phyloP scores from a whole-genome alignment of 2,797 vertebrate genomes.

The Macroramphosus scolopax region DNA sequence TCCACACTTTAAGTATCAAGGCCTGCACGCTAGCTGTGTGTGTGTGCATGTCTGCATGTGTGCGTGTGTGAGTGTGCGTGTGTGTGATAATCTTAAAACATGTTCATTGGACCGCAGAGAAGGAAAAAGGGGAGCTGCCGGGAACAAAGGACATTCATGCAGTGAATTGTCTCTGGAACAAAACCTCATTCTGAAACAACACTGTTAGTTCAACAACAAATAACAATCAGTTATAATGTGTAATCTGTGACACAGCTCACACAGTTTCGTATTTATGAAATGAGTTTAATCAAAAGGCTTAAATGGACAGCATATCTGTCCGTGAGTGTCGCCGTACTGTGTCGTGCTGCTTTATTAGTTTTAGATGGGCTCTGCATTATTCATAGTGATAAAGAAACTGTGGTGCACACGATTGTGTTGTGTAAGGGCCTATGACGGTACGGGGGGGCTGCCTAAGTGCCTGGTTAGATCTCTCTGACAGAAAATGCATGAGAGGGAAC shows the following conservation, averaged over 20 bases:
- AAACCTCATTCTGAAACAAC: slow-evolving; percentile 9
- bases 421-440: slow-evolving; percentile 30
- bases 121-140: background rate
- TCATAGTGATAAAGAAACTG: slow-evolving; percentile 52
- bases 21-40: too few species aligned
- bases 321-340: slow-evolving; percentile 8
- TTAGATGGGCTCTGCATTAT: slow-evolving; percentile 60
- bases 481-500: slow-evolving; percentile 35
- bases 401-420: slow-evolving; percentile 28
- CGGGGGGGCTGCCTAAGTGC: slow-evolving; percentile 38
- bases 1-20: too few species aligned
- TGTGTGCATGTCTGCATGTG: slow-evolving; percentile 12
- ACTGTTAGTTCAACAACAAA: slow-evolving; percentile 13
- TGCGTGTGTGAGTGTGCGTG: slow-evolving; percentile 19
- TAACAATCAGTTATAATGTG: background rate
- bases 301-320: slow-evolving; percentile 7
- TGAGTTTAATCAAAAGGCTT: slow-evolving; percentile 16
- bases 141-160: slow-evolving; percentile 25
- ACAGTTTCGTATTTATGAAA: background rate
- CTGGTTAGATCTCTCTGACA: slow-evolving; percentile 48
- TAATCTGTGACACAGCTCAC: background rate
- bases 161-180: slow-evolving; percentile 8
- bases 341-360: slow-evolving; percentile 47
- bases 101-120: slow-evolving; percentile 40
- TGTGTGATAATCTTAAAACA: slow-evolving; percentile 37